Percentiles rank a stretch among this genome's conserved stretches.
phyloP scores from a whole-genome alignment of 2,797 vertebrate species.

The Sebastes elongatus region DNA sequence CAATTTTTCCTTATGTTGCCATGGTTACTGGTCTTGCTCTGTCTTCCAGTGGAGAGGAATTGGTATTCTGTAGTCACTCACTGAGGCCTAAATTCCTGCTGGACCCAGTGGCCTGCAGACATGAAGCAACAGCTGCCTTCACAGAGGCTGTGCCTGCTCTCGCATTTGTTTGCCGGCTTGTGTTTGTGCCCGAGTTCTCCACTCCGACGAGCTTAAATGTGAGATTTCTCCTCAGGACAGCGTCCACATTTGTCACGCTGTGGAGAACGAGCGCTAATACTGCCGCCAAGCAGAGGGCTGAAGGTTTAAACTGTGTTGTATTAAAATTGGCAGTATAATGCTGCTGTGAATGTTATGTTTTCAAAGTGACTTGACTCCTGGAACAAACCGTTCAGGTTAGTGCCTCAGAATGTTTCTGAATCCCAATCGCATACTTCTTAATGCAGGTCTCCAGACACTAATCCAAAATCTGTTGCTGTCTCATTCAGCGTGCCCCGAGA shows the following conservation, averaged over 20 bases:
- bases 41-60: conserved; percentile 53
- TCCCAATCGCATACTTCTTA: not conserved
- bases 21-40: conserved; percentile 58
- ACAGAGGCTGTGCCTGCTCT: conserved; percentile 16
- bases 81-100: conserved; percentile 59
- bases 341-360: not conserved
- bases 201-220: conserved; percentile 14
- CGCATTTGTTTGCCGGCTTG: conserved; percentile 21
- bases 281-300: not conserved
- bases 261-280: not conserved
- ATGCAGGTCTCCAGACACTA: not conserved
- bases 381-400: not conserved
- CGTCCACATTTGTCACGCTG: conserved; percentile 28
- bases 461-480: not conserved
- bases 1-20: conserved; percentile 63
- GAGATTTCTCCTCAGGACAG: conserved; percentile 48
- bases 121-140: conserved; percentile 60
- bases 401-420: not conserved
- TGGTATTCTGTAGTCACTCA: conserved; percentile 65
- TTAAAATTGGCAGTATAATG: conserved; percentile 14
- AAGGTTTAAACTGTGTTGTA: conserved; percentile 25
- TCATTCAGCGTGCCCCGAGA: not conserved
- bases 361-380: conserved; percentile 3
- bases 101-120: conserved; percentile 61
- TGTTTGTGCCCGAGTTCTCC: not conserved